Percentiles rank a stretch among this genome's conserved stretches.
Conservation (phyloP, 2,113 vertebrate genomes). For the Xenopus laevis region DNA sequence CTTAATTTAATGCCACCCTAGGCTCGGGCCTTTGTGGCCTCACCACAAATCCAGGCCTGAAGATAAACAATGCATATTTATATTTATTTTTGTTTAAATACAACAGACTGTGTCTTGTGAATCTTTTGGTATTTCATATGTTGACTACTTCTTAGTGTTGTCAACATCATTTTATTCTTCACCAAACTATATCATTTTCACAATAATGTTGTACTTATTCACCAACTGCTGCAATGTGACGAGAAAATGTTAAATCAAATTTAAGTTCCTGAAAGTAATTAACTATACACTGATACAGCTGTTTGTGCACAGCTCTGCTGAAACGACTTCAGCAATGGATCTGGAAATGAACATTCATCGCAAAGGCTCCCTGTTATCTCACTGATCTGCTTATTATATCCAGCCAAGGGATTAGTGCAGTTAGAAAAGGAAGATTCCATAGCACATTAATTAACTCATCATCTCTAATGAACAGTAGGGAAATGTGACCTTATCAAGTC, state of each 20-base stretch:
- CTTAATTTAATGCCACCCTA: too few relatives aligned
- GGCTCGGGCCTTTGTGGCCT: too few relatives aligned
- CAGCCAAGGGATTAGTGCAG: constrained; percentile 15
- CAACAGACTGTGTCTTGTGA: too few relatives aligned
- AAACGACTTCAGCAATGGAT: background rate
- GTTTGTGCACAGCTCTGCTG: background rate
- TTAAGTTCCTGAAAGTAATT: background rate
- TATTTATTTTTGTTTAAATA: too few relatives aligned
- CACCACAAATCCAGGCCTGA: too few relatives aligned
- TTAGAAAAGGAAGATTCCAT: constrained; percentile 15
- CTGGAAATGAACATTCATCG: background rate
- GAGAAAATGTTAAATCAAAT: background rate
- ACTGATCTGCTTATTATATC: constrained; percentile 11
- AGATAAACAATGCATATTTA: too few relatives aligned
- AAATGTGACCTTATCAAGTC: constrained; percentile 43
- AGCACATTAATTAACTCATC: constrained; percentile 41
- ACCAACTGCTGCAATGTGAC: background rate
- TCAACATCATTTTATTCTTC: too few relatives aligned
- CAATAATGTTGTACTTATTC: too few relatives aligned
- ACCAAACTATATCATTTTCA: too few relatives aligned
- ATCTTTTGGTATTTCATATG: too few relatives aligned
- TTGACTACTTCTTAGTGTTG: too few relatives aligned
- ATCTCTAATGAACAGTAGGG: constrained; percentile 39
- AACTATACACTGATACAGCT: background rate
- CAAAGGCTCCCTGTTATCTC: background rate